Conservation (phyloP, 1,140 invertebrate genomes). For the Bicyclus anynana region DNA sequence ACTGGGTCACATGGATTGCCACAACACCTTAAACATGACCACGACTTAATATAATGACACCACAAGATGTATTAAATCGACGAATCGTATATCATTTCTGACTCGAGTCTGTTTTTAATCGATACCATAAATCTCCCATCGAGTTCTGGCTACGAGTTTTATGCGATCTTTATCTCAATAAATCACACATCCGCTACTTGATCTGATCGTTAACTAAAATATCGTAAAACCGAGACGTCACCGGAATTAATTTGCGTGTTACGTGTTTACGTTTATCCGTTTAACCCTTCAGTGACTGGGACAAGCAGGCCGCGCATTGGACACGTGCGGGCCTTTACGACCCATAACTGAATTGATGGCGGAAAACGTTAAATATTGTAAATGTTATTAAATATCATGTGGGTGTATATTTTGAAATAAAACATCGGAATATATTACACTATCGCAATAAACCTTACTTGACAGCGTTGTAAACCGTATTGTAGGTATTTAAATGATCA, state of each 20-base stretch:
- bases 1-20: too few relatives aligned
- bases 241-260: slow-evolving; percentile 42
- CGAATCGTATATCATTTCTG: background rate
- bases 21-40: too few relatives aligned
- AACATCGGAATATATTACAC: too few relatives aligned
- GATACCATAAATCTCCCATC: slow-evolving; percentile 2
- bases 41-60: background rate
- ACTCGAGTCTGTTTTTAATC: background rate
- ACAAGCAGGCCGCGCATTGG: background rate
- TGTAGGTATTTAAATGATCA: too few relatives aligned
- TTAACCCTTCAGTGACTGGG: slow-evolving; percentile 33
- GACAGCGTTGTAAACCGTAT: too few relatives aligned
- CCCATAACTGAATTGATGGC: slow-evolving; percentile 6
- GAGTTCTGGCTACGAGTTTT: background rate
- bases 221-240: slow-evolving; percentile 39
- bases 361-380: background rate
- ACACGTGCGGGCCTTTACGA: slow-evolving; percentile 17
- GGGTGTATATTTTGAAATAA: too few relatives aligned
- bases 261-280: slow-evolving; percentile 41
- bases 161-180: slow-evolving; percentile 6
- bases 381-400: too few relatives aligned
- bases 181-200: slow-evolving; percentile 43
- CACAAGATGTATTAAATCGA: background rate
- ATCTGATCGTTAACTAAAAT: slow-evolving; percentile 29
- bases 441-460: too few relatives aligned